Evolutionary conservation across 2,113 vertebrate species (phyloP).

Genomic region (Nestor notabilis): DNA sequence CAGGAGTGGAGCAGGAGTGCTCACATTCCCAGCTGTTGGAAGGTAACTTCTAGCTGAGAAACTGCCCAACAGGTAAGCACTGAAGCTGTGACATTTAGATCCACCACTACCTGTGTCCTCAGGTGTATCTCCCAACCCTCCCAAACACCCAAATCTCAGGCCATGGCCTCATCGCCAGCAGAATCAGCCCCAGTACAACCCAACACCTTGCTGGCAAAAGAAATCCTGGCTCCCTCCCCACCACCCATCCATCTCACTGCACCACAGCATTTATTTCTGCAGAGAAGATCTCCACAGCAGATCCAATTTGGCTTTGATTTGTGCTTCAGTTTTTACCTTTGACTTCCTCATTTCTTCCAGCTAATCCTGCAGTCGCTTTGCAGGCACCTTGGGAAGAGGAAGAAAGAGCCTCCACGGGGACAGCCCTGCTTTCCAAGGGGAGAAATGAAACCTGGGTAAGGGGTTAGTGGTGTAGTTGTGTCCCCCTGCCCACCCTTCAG

Average conservation of each 20-base stretch:
- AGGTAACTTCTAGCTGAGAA: background rate
- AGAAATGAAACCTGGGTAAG: background rate
- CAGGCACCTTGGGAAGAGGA: background rate
- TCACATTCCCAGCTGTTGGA: rapidly evolving
- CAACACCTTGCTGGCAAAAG: background rate
- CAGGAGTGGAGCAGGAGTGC: background rate
- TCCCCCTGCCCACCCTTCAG: background rate
- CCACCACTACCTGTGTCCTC: background rate
- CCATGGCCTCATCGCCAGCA: background rate
- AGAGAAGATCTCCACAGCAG: background rate
- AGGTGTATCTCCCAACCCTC: background rate
- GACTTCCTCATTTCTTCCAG: background rate
- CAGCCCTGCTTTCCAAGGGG: background rate
- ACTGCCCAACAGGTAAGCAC: background rate
- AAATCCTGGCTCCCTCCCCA: background rate
- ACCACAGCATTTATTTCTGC: background rate
- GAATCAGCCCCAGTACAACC: background rate
- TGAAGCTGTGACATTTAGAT: background rate
- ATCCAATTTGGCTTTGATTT: background rate
- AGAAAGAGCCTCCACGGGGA: background rate
- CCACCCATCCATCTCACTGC: rapidly evolving
- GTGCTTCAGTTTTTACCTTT: background rate
- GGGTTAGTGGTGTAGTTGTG: too few species aligned
- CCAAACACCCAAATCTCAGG: background rate
- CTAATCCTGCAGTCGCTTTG: background rate